Evolutionary conservation across 2,797 vertebrate species (phyloP).

Genomic region (Melanotaenia trifasciata): DNA sequence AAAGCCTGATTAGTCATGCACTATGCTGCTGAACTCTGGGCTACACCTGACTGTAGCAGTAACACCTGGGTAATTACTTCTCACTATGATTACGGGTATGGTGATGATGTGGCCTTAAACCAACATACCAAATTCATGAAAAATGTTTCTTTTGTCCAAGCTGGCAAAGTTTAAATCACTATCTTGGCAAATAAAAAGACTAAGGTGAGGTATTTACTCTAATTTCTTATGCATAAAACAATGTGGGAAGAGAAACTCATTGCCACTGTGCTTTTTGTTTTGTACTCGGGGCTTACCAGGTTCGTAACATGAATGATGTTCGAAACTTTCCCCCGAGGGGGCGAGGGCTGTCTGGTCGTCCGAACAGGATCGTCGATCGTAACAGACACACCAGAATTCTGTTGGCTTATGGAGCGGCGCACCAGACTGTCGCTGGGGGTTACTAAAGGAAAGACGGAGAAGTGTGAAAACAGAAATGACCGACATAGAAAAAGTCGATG

Average conservation of each 20-base stretch:
- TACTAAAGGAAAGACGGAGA: conserved; percentile 69
- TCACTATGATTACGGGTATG: conserved; percentile 60
- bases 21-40: conserved; percentile 8
- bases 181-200: neutral
- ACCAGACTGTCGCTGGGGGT: conserved; percentile 89
- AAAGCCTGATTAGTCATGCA: conserved; percentile 48
- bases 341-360: conserved; percentile 86
- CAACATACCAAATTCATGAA: conserved; percentile 26
- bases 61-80: conserved; percentile 55
- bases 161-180: neutral
- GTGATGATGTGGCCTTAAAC: conserved; percentile 33
- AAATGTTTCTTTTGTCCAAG: neutral
- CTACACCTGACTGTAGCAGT: conserved; percentile 44
- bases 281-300: conserved; percentile 81
- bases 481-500: neutral
- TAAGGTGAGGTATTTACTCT: neutral
- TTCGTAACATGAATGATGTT: conserved; percentile 92
- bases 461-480: neutral
- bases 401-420: conserved; percentile 92
- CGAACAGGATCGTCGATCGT: conserved; percentile 92
- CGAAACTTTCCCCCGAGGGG: conserved; percentile 87
- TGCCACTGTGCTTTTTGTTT: neutral
- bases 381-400: conserved; percentile 90
- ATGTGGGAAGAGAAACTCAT: neutral
- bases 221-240: neutral